phyloP scores from a whole-genome alignment of 1,140 invertebrate genomes.

The Drosophila bocki region DNA sequence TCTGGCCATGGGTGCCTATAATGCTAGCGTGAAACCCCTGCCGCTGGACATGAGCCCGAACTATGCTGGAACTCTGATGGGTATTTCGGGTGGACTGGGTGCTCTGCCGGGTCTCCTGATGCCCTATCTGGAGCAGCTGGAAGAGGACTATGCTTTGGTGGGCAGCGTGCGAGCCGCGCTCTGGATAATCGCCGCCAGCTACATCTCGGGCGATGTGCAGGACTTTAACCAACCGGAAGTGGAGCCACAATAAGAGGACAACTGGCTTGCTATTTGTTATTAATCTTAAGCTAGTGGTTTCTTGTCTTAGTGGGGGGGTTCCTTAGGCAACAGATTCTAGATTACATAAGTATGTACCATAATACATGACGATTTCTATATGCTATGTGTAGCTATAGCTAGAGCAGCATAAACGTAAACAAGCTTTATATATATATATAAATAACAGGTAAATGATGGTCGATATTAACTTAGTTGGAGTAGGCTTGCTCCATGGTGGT shows the following conservation, averaged over 20 bases:
- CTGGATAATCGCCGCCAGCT: conserved; percentile 58
- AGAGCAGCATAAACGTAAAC: conserved; percentile 59
- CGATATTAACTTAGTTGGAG: conserved; percentile 53
- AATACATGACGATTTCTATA: conserved; percentile 49
- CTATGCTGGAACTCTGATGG: conserved; percentile 92
- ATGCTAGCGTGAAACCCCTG: conserved; percentile 90
- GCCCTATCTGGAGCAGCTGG: conserved; percentile 54
- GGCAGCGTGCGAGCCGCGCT: conserved; percentile 47
- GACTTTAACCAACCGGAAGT: conserved; percentile 43
- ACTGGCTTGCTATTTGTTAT: conserved; percentile 29
- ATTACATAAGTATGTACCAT: conserved; percentile 43
- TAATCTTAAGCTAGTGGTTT: conserved; percentile 42
- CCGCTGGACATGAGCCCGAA: conserved; percentile 92
- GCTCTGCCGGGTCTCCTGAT: conserved; percentile 41
- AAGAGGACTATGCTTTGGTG: conserved; percentile 44
- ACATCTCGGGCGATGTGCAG: conserved; percentile 68
- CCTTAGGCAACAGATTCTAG: conserved; percentile 51
- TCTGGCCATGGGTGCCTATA: conserved; percentile 87
- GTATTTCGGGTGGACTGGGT: conserved; percentile 88
- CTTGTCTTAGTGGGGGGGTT: conserved; percentile 33
- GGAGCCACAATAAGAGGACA: conserved; percentile 15
- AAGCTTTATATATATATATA: conserved; percentile 54
- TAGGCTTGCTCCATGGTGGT: conserved; percentile 24
- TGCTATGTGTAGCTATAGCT: conserved; percentile 28
- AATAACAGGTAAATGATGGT: conserved; percentile 54